Base-by-base conservation (phyloP, 2,797 vertebrate genomes). In the Melanotaenia maccullochi region DNA sequence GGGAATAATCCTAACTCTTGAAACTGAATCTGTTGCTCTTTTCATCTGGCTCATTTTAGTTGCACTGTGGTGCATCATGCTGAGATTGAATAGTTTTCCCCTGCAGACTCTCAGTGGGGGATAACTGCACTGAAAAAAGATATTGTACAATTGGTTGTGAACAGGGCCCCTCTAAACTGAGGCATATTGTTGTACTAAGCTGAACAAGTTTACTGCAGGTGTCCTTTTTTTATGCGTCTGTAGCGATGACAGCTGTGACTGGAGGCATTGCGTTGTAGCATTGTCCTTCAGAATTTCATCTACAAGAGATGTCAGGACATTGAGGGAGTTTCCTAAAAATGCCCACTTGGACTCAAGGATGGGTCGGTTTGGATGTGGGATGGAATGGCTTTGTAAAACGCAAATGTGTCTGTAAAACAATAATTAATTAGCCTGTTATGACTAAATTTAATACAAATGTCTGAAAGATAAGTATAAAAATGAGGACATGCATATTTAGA, bases 21-120 rank as follows among this genome's bases (percentile, higher is more conserved):
- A 24, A 66, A n/a, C 35, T 49, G 44, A 20, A 25, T 71, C 8
- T 55, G 62, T 68, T 80, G 38, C 59, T 71, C 57, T 78, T 80
- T 79, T 79, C 52, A 56, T 28, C 71, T 3, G 44, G 13, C 64
- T 78, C 71, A 47, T 5, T 76, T 80, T 36, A 58, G 62, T 73
- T 69, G 52, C 11, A 9, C 66, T 13, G 62, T 52, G 66, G 30
- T 42, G 44, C 38, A 28, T 22, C 35, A 24, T 32, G 36, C 65
- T 78, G 49, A 67, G 74, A 75, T 55, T 20, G 11, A 42, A 47
- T 75, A 13, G 47, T 42, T 63, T 72, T 70, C 40, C 16, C 3
- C 16, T 8, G 28, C 30, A 33, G 30, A 5, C 52, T 52, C 56
- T 8, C 75, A 74, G 60, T 49, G 22, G 73, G 71, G 22, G 14